Conservation (phyloP, 2,797 vertebrate genomes). For the Rhodeus uyekii region DNA sequence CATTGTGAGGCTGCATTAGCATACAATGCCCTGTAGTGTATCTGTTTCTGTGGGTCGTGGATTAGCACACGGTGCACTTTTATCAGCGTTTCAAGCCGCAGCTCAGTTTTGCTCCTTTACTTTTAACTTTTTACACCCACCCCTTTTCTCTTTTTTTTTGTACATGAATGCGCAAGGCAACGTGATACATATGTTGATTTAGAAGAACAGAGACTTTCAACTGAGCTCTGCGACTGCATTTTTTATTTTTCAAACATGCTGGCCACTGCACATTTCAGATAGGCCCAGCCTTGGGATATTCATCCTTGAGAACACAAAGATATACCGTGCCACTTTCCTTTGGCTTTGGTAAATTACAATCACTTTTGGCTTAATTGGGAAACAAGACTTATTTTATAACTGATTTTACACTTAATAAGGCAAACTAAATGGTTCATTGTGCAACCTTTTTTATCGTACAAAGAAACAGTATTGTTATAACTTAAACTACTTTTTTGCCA, state of each 20-base stretch:
- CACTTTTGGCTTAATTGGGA: constrained; percentile 37
- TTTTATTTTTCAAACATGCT: constrained; percentile 61
- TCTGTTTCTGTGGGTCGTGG: constrained; percentile 48
- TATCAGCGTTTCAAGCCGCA: constrained; percentile 52
- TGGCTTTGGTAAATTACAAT: constrained; percentile 47
- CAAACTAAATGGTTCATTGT: constrained; percentile 25
- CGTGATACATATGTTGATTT: constrained; percentile 54
- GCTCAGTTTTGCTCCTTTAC: constrained; percentile 45
- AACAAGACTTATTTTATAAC: constrained; percentile 37
- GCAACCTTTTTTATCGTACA: constrained; percentile 15
- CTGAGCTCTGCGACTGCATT: constrained; percentile 54
- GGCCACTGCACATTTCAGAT: constrained; percentile 67
- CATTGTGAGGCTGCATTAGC: constrained; percentile 51
- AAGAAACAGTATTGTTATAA: background rate
- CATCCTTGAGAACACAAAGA: constrained; percentile 59
- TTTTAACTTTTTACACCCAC: constrained; percentile 20
- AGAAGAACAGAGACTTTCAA: constrained; percentile 39
- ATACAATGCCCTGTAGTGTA: constrained; percentile 54
- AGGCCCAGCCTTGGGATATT: constrained; percentile 69
- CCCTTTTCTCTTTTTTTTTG: constrained; percentile 7
- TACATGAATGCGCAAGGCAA: constrained; percentile 48
- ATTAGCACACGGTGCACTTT: constrained; percentile 58
- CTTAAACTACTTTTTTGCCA: constrained; percentile 14
- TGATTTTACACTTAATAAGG: constrained; percentile 42
- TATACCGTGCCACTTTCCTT: constrained; percentile 27